A percentile compares a stretch with the other conserved stretches of the same genome.
phyloP scores from a whole-genome alignment of 2,888 invertebrate genomes.

The Drosophila nr. perissopoda region DNA sequence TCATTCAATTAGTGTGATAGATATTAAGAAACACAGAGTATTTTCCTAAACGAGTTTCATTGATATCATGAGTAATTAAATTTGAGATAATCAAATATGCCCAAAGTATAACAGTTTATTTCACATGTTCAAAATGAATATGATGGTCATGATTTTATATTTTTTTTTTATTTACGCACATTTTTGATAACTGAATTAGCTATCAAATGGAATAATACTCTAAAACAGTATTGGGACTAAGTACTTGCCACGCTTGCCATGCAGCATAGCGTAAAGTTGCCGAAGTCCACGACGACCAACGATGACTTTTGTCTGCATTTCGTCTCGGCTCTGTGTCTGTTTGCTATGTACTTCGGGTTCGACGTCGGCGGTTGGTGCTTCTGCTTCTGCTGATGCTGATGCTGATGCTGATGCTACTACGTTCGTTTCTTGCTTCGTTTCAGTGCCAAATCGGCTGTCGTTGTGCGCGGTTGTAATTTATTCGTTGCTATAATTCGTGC shows the following conservation, averaged over 20 bases:
- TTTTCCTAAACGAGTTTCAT: not conserved
- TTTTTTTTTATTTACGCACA: not conserved
- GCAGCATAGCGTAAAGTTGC: slow-evolving; percentile 15
- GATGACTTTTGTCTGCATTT: slow-evolving; percentile 48
- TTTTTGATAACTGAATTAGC: slow-evolving; percentile 36
- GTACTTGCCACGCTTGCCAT: slow-evolving; percentile 14
- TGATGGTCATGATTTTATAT: not conserved
- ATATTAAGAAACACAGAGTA: not conserved
- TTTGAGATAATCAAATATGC: not conserved
- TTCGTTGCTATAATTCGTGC: slow-evolving; percentile 10
- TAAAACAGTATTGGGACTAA: slow-evolving; percentile 52
- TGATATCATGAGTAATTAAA: not conserved
- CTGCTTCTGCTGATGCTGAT: slow-evolving; percentile 6
- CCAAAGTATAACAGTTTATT: not conserved
- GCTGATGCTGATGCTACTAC: slow-evolving; percentile 35
- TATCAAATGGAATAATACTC: slow-evolving; percentile 53
- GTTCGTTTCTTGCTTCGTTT: slow-evolving; percentile 44
- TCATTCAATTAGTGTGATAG: not conserved
- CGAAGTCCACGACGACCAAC: slow-evolving; percentile 27
- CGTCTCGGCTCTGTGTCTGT: slow-evolving; percentile 30
- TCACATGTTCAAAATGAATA: not conserved
- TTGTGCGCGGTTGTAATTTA: slow-evolving; percentile 46
- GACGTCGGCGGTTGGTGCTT: slow-evolving; percentile 12
- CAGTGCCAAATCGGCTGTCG: slow-evolving; percentile 71
- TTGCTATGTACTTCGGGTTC: slow-evolving; percentile 6